These are phyloP conservation scores for Synanthedon tipuliformis DNA, from an alignment of 2,888 invertebrate genomes.

Conservation along the genomic window DNA sequence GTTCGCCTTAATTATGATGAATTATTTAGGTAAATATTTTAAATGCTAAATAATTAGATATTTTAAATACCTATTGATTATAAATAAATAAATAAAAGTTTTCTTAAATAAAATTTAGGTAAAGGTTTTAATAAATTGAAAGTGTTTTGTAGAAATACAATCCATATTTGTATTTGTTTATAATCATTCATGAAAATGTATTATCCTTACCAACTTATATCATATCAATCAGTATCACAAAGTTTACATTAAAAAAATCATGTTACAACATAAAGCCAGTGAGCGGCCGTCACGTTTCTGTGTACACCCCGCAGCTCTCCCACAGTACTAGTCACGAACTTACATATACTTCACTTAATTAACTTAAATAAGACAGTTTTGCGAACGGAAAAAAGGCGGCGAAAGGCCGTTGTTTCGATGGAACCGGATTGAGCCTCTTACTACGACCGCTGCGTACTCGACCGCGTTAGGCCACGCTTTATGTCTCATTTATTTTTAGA, in stretches of 20 bases:
- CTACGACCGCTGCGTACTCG: slow-evolving; percentile 9
- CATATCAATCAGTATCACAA: too few species aligned
- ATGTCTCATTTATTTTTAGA: slow-evolving; percentile 31
- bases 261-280: slow-evolving; percentile 22
- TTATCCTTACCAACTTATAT: too few species aligned
- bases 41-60: too few species aligned
- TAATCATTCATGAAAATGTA: too few species aligned
- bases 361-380: slow-evolving; percentile 67
- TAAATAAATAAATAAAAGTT: too few species aligned
- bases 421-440: slow-evolving; percentile 45
- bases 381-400: slow-evolving; percentile 50
- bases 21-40: too few species aligned
- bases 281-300: slow-evolving; percentile 37
- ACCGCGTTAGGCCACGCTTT: slow-evolving; percentile 39
- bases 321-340: slow-evolving; percentile 66
- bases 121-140: too few species aligned
- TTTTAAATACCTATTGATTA: too few species aligned
- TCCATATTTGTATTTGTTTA: too few species aligned
- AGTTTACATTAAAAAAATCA: slow-evolving; percentile 4
- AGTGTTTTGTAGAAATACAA: too few species aligned
- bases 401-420: slow-evolving; percentile 42
- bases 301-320: slow-evolving; percentile 22
- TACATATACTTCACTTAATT: slow-evolving; percentile 70
- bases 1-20: too few species aligned
- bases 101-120: too few species aligned